Evolutionary conservation across 2,113 vertebrate genomes (phyloP).

Genomic region (Zingel zingel): DNA sequence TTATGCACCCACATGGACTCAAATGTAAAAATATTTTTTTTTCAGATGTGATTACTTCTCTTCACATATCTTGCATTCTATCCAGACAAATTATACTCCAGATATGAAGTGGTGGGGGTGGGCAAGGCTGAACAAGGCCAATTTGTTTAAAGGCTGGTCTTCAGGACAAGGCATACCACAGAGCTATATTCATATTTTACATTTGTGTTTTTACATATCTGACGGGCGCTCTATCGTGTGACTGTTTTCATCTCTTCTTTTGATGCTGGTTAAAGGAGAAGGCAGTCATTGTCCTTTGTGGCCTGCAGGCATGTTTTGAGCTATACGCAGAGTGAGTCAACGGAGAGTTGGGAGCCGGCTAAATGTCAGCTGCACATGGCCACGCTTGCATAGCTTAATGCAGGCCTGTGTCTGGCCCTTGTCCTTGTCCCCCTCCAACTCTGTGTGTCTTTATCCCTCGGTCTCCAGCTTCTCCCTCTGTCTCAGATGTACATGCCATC

Average conservation of each 20-base stretch:
- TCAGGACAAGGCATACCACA: slow-evolving; percentile 60
- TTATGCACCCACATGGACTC: slow-evolving; percentile 75
- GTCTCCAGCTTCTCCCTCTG: slow-evolving; percentile 74
- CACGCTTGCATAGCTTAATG: slow-evolving; percentile 87
- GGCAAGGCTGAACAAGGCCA: slow-evolving; percentile 69
- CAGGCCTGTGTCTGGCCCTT: slow-evolving; percentile 84
- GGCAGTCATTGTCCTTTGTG: slow-evolving; percentile 88
- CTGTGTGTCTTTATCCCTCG: slow-evolving; percentile 76
- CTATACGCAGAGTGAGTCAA: slow-evolving; percentile 79
- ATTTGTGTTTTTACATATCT: slow-evolving; percentile 89
- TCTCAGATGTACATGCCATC: slow-evolving; percentile 77
- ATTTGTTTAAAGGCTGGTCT: slow-evolving; percentile 74
- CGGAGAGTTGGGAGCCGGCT: slow-evolving; percentile 86
- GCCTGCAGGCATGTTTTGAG: slow-evolving; percentile 89
- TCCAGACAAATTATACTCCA: slow-evolving; percentile 62
- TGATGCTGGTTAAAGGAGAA: slow-evolving; percentile 90
- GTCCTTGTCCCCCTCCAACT: slow-evolving; percentile 64
- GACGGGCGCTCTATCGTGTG: slow-evolving; percentile 83
- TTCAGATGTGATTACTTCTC: slow-evolving; percentile 55
- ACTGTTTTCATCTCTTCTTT: slow-evolving; percentile 85
- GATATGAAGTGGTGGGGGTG: slow-evolving; percentile 52
- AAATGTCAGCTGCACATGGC: slow-evolving; percentile 90
- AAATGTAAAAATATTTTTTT: slow-evolving; percentile 71
- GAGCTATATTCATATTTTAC: slow-evolving; percentile 87
- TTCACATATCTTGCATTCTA: slow-evolving; percentile 63